Evolutionary conservation across 2,797 vertebrate species (phyloP), one percentile per base, ranked within the genome.

Genomic region (Poliocrania exsul): DNA sequence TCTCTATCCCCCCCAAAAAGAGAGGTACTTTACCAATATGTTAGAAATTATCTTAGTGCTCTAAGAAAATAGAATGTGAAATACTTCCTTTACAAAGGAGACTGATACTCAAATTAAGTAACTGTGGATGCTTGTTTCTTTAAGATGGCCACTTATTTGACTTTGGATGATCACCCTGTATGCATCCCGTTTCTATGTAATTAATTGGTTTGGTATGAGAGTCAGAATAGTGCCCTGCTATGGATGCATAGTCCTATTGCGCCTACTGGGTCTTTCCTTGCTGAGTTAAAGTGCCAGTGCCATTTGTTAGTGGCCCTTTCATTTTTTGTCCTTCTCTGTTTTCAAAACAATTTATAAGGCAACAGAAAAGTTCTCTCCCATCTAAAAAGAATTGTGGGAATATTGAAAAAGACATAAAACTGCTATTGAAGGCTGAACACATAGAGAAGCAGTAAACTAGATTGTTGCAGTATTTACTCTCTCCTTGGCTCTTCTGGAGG

Each of bases 381-480:
- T 92, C 80, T 88, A 47, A 92, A 92, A 85, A 81, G 82, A 87
- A 84, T 78, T 79, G 83, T 46, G 38, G 65, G 87, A 93, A 62
- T 92, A 96, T 65, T 86, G 90, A 91, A 92, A 77, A 93, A 88
- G 82, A 33, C 88, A 73, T 75, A 91, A 84, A 93, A 84, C 53
- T 73, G 35, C 82, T 84, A 35, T 53, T 94, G 85, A 93, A 86
- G 87, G 75, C 87, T 7, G 13, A 72, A 13, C 57, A 54, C 54
- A 40, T 5, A 95, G 90, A 85, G 79, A 85, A 93, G 78, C 85
- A 83, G 85, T 70, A 88, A 92, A 90, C 73, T 90, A 88, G 90
- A 57, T 69, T 84, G 80, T 90, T 94, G 95, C 71, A 12, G 86
- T 90, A 91, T 92, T 95, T 88, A 82, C 93, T 94, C 60, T 79